Evolutionary conservation across 2,888 invertebrate species (phyloP), one percentile per base, ranked within the genome.

Genomic region (Acanthoscelides obtectus): DNA sequence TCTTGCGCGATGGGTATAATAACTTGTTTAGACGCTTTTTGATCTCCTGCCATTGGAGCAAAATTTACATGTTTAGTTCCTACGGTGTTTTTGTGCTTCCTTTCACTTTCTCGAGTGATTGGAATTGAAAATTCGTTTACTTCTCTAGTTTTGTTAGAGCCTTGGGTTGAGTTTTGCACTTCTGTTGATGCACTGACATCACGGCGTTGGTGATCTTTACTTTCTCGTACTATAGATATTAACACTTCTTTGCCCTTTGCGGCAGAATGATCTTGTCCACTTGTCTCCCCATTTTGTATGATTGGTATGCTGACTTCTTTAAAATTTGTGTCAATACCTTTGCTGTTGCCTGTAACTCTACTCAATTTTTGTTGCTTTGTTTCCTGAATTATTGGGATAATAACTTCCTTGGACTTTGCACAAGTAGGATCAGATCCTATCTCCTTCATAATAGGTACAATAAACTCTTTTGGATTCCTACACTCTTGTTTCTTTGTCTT

Each of bases 361-460:
- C 17, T 45, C 17, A 12, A 3, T 12, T 45, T 45, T 22, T 17
- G 8, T 22, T n/a, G 20, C 12, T 4, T 22, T 6, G 17, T 20
- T 45, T 71, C 73, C 64, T 70, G 68, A 66, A 64, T 70, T 3
- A 73, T 25, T 17, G 73, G 71, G 67, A 72, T 69, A 20, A 66
- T 66, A 20, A 66, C 64, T 66, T 71, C 72, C 64, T 70, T 68
- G n/a, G n/a, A n/a, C n/a, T n/a, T 67, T 67, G 3, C 0, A 67
- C 3, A 67, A n/a, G 4, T 21, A n/a, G 69, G 0, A 63, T 20
- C 20, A 21, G 20, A 21, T 45, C 22, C 8, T 20, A 2, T 20
- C 65, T 20, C 22, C 22, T 65, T 65, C 22, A 21, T 22, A 2
- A 64, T 22, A n/a, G 19, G 22, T n/a, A 19, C n/a, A 69, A 17